These are phyloP conservation scores for Andrena flavipes DNA, from an alignment of 2,888 invertebrate genomes.

Conservation along the genomic window DNA sequence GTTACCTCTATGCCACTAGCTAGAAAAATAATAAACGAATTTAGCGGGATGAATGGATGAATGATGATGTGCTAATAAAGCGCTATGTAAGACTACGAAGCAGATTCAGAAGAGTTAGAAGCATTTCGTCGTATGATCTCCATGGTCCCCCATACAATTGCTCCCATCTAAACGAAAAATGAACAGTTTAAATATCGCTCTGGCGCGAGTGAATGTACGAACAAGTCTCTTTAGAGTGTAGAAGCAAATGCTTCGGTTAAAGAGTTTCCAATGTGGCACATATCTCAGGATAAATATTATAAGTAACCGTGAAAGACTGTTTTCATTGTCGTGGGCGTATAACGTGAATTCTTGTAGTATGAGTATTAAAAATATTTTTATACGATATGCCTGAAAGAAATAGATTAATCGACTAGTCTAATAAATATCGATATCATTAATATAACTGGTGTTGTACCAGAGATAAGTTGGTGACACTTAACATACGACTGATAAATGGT, in stretches of 20 bases:
- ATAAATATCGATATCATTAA: slow-evolving; percentile 8
- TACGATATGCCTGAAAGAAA: slow-evolving; percentile 40
- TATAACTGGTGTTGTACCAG: not conserved
- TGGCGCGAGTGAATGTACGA: slow-evolving; percentile 17
- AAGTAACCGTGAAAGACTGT: slow-evolving; percentile 15
- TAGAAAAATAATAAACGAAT: slow-evolving; percentile 80
- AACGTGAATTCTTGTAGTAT: slow-evolving; percentile 6
- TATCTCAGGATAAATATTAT: slow-evolving; percentile 33
- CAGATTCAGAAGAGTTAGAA: slow-evolving; percentile 82
- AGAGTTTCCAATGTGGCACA: slow-evolving; percentile 25
- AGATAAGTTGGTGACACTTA: not conserved
- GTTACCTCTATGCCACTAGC: slow-evolving; percentile 82
- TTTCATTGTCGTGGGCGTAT: slow-evolving; percentile 8
- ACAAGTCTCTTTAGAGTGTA: slow-evolving; percentile 26
- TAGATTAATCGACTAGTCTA: slow-evolving; percentile 5
- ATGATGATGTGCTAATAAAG: slow-evolving; percentile 80
- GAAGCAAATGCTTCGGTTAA: slow-evolving; percentile 6
- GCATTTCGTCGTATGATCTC: slow-evolving; percentile 81
- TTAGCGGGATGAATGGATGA: slow-evolving; percentile 81
- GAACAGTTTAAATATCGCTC: slow-evolving; percentile 46
- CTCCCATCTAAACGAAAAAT: slow-evolving; percentile 83
- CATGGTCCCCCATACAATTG: slow-evolving; percentile 84
- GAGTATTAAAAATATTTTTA: not conserved
- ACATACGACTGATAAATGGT: not conserved
- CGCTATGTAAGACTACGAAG: slow-evolving; percentile 84